Base-by-base conservation (phyloP, 2,797 vertebrate species). In the Steatocranus sp. region DNA sequence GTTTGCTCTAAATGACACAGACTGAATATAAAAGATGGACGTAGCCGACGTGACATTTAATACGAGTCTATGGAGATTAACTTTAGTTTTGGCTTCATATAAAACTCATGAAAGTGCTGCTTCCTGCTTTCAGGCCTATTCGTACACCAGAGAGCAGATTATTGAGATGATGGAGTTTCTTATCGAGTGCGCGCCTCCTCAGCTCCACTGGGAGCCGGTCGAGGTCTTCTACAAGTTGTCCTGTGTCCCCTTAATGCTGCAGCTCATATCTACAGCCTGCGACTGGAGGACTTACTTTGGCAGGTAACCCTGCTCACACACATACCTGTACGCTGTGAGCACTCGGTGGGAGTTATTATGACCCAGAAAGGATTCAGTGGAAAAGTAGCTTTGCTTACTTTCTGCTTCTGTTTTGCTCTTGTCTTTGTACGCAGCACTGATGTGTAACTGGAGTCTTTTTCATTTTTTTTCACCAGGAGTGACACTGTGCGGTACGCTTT, bases 81-180 rank as follows among this genome's bases (percentile, higher is more conserved):
- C 30, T n/a, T 61, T 4, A 46, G 43, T 46, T 17, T 8, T 56
- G 27, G 34, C 10, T 25, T 43, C 11, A 11, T 23, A 20, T 36
- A 25, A 1, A 7, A 4, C 11, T 41, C 68, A 14, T 66, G 56
- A 63, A 8, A 74, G n/a, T 85, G 49, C 3, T 11, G 1, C 14
- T 70, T 15, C 8, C 2, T 61, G 27, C 79, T 49, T 83, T 8
- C 81, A 99, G 98, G 97, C 98, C 0, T 98, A 97, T 41, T 96
- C 97, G 0, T 98, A 98, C 85, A 97, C 94, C 83, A 97, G 97
- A 4, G 98, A 99, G 81, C 98, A 99, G 93, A 96, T 98, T 43
- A 97, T 99, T 11, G 98, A 99, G 89, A 98, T 99, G 98, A 98
- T 98, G 97, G 98, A 99, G 90, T 99, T 98, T 82, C 96, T 99